Evolutionary conservation across 2,888 invertebrate genomes (phyloP), one percentile per base, ranked within the genome.

Genomic region (Neria commutata): DNA sequence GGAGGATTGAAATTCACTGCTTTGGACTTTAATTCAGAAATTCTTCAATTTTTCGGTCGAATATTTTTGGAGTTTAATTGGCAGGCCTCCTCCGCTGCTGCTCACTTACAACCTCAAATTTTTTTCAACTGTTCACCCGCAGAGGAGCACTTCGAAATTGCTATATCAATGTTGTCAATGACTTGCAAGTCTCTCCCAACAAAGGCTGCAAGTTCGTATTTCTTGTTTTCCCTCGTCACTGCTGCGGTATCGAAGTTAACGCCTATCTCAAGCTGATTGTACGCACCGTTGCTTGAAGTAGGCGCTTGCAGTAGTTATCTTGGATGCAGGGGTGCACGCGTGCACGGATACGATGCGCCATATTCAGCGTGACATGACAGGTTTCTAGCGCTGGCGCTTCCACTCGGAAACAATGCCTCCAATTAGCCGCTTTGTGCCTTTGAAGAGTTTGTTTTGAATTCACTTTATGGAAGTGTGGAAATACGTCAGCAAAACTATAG

Each of bases 371-470:
- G 42, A 58, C 29, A 33, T 11, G 16, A 40, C 53, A 25, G 53
- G 24, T 53, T 53, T n/a, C 23, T 5, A n/a, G 14, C 14, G 40
- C 23, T 42, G 26, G 11, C 42, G 53, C 42, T 17, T 26, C 11
- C n/a, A 11, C 46, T 21, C 49, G 4, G 17, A 64, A 61, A 66
- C 68, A 72, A 76, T 73, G 76, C 75, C 72, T 76, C 73, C 71
- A 74, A 74, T 76, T 69, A 72, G 66, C 69, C 68, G 68, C 74
- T 67, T 76, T 73, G 72, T 71, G 66, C 61, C 58, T 60, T 63
- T 60, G 61, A 63, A 65, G 56, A 61, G 51, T 62, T 60, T 63
- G 63, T 63, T 65, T 65, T 52, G 24, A 50, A 46, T 55, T 42
- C 23, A n/a, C n/a, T n/a, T n/a, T n/a, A n/a, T n/a, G n/a, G n/a